These are phyloP conservation scores for Halocynthia aurantium DNA, from an alignment of 23 tunicate species.

Conservation along the genomic window DNA sequence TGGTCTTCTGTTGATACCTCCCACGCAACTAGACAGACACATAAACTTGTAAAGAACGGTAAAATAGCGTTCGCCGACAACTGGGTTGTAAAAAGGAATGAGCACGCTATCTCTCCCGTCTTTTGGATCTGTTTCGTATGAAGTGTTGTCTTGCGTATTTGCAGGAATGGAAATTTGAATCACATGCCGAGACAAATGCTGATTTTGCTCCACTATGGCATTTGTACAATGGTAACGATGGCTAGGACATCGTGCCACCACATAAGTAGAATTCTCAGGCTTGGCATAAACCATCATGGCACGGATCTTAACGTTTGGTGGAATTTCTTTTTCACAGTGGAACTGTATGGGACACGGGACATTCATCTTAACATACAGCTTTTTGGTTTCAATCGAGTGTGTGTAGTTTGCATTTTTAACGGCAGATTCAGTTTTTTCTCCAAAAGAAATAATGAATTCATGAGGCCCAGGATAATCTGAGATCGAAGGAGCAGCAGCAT, in stretches of 20 bases:
- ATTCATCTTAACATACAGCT: constrained; percentile 43
- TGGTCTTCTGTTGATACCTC: constrained; percentile 57
- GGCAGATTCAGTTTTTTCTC: constrained; percentile 7
- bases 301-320: constrained; percentile 21
- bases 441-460: constrained; percentile 29
- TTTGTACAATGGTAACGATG: constrained; percentile 2
- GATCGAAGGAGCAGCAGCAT: not conserved
- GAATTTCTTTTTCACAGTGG: constrained; percentile 16
- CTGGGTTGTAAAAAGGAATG: constrained; percentile 14
- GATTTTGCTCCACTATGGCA: not conserved
- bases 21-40: constrained; percentile 47
- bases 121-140: not conserved
- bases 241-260: constrained; percentile 31
- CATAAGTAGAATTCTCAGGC: constrained; percentile 7
- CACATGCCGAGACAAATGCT: constrained; percentile 13
- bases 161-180: constrained; percentile 22
- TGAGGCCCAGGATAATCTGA: constrained; percentile 25
- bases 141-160: not conserved
- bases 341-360: constrained; percentile 41
- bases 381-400: constrained; percentile 17
- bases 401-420: constrained; percentile 40
- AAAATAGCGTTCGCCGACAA: not conserved
- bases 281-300: constrained; percentile 32
- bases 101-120: constrained; percentile 30
- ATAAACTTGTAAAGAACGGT: constrained; percentile 32